Base-by-base conservation (phyloP, 2,797 vertebrate species). In the Esox lucius region DNA sequence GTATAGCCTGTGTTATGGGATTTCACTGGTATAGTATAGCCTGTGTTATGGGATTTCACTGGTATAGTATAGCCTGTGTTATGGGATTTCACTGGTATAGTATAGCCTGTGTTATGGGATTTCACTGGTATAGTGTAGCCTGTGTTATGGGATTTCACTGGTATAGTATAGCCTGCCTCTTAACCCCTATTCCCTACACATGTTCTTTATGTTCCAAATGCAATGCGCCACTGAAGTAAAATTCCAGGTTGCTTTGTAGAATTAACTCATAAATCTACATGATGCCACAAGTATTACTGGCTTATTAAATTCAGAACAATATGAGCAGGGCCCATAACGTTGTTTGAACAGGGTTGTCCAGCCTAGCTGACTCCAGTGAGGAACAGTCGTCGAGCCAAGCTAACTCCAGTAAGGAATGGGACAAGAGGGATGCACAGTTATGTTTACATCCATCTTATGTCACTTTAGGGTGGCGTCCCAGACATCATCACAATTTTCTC, bases 401-500 rank as follows among this genome's bases (percentile, higher is more conserved):
- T n/a, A 59, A 59, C 53, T n/a, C 53, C n/a, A 16, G 2, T 19
- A n/a, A 16, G 53, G 19, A n/a, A 59, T 59, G n/a, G n/a, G n/a
- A 59, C 53, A 51, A 81, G 62, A 78, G 84, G 84, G 89, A 24
- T 83, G 87, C 62, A 89, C 81, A 68, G 71, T 87, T 88, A 87
- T 85, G 74, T 87, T 88, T 87, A 85, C 83, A 75, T 35, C 84
- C 80, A 80, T 66, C 22, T 75, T 24, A 68, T 78, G 85, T 84
- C 85, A 81, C 85, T 81, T 78, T 72, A 77, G 81, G 83, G 35
- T 24, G 51, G 86, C 85, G 84, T 84, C 83, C 86, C 80, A 73
- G 42, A 3, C 77, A 78, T 81, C 74, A 69, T 80, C 75, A 77
- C 80, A 84, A 80, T 85, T 91, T 88, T 85, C 85, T 85, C 86